A percentile compares a stretch with the other conserved stretches of the same genome.
Conservation (phyloP, 2,797 vertebrate species). For the Synanceia verrucosa region DNA sequence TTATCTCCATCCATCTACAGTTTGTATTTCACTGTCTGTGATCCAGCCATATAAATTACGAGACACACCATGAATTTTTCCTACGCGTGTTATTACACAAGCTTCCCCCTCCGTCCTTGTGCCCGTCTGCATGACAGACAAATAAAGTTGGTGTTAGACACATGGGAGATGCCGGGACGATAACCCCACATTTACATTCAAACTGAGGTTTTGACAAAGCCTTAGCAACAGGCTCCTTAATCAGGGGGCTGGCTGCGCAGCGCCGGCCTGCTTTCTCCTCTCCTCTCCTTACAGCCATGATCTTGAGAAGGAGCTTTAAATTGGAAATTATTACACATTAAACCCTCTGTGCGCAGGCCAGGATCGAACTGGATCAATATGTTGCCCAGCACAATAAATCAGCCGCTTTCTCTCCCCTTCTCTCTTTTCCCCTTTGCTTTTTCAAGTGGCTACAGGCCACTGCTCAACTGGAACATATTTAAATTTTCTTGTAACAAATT, state of each 20-base stretch:
- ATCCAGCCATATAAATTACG: constrained; percentile 65
- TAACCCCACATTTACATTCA: constrained; percentile 97
- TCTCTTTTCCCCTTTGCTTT: constrained; percentile 58
- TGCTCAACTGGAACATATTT: constrained; percentile 94
- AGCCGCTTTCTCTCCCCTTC: constrained; percentile 80
- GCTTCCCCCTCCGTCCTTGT: constrained; percentile 82
- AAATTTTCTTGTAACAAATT: constrained; percentile 99
- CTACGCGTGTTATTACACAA: constrained; percentile 89
- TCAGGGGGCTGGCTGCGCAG: constrained; percentile 84
- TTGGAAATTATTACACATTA: constrained; percentile 99
- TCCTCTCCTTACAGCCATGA: constrained; percentile 94
- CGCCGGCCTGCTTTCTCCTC: constrained; percentile 69
- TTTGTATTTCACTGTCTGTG: constrained; percentile 38
- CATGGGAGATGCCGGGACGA: constrained; percentile 93
- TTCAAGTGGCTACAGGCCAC: constrained; percentile 91
- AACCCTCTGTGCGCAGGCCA: constrained; percentile 91
- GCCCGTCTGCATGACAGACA: constrained; percentile 88
- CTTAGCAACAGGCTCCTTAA: constrained; percentile 95
- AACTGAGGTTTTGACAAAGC: constrained; percentile 96
- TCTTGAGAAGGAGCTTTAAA: constrained; percentile 99
- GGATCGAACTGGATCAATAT: constrained; percentile 99
- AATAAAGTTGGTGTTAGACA: constrained; percentile 91
- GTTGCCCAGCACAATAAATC: constrained; percentile 99
- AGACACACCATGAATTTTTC: constrained; percentile 87
- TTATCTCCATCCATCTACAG: background rate